Percentiles rank a stretch among this genome's conserved stretches.
These are phyloP conservation scores for Rhagoletis zephyria DNA, from an alignment of 1,140 invertebrate species.

Conservation along the genomic window DNA sequence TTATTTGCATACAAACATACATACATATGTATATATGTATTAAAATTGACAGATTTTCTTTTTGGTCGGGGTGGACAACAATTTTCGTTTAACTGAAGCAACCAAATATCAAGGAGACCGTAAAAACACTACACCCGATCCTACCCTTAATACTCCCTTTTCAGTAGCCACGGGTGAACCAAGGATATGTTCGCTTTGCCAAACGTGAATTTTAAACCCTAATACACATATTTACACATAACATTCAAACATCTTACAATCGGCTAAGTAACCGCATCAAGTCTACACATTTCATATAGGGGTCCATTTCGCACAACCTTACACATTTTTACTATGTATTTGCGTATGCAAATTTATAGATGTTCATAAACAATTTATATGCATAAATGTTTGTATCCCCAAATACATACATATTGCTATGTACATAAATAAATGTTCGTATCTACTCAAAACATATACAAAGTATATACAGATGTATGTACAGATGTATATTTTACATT, in stretches of 20 bases:
- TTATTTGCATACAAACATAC: background rate
- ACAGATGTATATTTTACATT: background rate
- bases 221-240: background rate
- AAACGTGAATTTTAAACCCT: background rate
- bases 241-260: constrained; percentile 2
- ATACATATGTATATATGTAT: constrained; percentile 14
- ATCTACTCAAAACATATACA: background rate
- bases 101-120: background rate
- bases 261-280: constrained; percentile 27
- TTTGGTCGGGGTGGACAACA: constrained; percentile 25
- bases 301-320: constrained; percentile 23
- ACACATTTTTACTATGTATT: background rate
- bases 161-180: background rate
- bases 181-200: background rate
- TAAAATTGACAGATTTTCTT: constrained; percentile 38
- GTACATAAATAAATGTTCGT: constrained; percentile 11
- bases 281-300: background rate
- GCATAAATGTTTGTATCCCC: background rate
- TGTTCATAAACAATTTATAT: background rate
- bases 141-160: constrained; percentile 1
- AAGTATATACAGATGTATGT: background rate
- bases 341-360: background rate
- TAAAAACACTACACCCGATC: constrained; percentile 30
- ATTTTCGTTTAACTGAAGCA: constrained; percentile 20
- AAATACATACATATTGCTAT: constrained; percentile 36